Evolutionary conservation across 2,888 invertebrate genomes (phyloP), one percentile per base, ranked within the genome.

Genomic region (Dascillus cervinus): DNA sequence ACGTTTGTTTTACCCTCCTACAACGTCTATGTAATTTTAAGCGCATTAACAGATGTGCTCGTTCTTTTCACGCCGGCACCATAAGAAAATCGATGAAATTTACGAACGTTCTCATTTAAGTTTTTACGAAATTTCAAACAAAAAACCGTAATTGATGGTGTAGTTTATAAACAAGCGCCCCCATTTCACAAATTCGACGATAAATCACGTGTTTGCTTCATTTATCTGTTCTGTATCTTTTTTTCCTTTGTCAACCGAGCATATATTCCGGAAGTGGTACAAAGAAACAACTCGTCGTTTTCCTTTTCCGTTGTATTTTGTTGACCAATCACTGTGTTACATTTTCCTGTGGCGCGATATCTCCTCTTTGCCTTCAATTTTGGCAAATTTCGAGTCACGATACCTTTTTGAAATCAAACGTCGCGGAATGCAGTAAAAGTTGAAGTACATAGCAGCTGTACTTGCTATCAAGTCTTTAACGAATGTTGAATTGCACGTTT

Each of bases 91-190:
- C n/a, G n/a, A n/a, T n/a, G n/a, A n/a, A n/a, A n/a, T n/a, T n/a
- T n/a, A n/a, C n/a, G n/a, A n/a, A n/a, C n/a, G n/a, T n/a, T n/a
- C n/a, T n/a, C n/a, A n/a, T n/a, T n/a, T n/a, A n/a, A n/a, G n/a
- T n/a, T n/a, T n/a, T n/a, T n/a, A n/a, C n/a, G n/a, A n/a, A n/a
- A n/a, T n/a, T n/a, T n/a, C n/a, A n/a, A n/a, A n/a, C 34, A n/a
- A 25, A 39, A 39, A 39, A 34, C 34, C 29, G 30, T 28, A 39
- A 39, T 39, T 39, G 38, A 39, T 39, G 38, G 34, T 31, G 34
- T 34, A 39, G 38, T 34, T 34, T 34, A 39, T 39, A 39, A 39
- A 36, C 36, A 36, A 39, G 38, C 34, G 33, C 28, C 34, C 32
- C 38, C 34, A n/a, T n/a, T n/a, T n/a, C n/a, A 34, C 34, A 39